Evolutionary conservation across 1,140 invertebrate genomes (phyloP).

Genomic region (Panagrolaimus sp.): DNA sequence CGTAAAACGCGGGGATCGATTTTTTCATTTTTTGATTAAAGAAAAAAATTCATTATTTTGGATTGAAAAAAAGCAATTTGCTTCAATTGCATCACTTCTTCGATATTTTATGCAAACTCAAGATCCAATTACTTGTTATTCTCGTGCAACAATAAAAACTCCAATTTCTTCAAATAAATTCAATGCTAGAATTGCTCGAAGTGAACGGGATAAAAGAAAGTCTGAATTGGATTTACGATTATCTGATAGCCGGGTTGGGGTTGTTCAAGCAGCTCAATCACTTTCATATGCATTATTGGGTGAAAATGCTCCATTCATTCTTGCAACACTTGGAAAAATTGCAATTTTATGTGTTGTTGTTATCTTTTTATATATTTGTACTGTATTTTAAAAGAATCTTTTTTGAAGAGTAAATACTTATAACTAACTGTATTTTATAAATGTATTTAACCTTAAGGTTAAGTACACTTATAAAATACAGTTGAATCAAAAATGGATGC

Average conservation of each 20-base stretch:
- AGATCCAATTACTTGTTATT: neutral
- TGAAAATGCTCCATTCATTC: slow-evolving; percentile 6
- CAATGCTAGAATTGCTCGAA: neutral
- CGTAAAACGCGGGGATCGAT: neutral
- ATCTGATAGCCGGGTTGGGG: neutral
- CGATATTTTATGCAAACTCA: neutral
- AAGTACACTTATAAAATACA: too few relatives aligned
- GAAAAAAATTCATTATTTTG: neutral
- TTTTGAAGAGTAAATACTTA: too few relatives aligned
- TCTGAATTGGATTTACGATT: neutral
- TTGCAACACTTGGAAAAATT: neutral
- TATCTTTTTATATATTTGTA: slow-evolving; percentile 10
- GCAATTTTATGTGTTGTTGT: neutral
- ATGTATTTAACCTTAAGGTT: too few relatives aligned
- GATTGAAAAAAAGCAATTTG: slow-evolving; percentile 1
- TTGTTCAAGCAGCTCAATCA: neutral
- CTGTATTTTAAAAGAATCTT: neutral
- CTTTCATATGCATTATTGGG: slow-evolving; percentile 4
- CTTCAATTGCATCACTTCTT: neutral
- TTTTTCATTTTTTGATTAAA: slow-evolving; percentile 11
- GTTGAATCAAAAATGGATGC: too few relatives aligned
- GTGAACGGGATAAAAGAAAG: neutral
- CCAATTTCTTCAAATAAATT: neutral
- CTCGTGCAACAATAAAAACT: neutral
- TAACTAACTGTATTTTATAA: too few relatives aligned